Conservation (phyloP, 2,113 vertebrate species). For the Pogona vitticeps region DNA sequence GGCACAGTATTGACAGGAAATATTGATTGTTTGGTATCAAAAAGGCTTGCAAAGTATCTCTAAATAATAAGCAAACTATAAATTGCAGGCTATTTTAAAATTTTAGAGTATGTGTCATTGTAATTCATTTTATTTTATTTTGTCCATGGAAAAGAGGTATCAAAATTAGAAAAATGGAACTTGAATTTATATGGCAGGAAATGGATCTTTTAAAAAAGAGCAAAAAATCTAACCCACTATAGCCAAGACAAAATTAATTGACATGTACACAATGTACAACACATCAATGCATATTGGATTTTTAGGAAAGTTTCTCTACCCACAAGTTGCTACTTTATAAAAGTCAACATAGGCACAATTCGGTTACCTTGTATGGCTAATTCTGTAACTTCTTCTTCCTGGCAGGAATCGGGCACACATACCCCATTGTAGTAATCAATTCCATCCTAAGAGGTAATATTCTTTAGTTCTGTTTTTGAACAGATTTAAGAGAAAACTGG, state of each 20-base stretch:
- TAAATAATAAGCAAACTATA: neutral
- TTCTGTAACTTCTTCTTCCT: constrained; percentile 76
- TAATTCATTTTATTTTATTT: neutral
- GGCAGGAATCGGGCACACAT: constrained; percentile 85
- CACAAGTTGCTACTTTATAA: neutral
- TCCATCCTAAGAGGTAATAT: constrained; percentile 65
- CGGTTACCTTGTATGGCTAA: constrained; percentile 76
- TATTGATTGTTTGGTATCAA: too few species aligned
- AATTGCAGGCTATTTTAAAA: too few species aligned
- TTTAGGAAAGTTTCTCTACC: neutral
- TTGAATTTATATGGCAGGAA: neutral
- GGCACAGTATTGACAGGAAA: too few species aligned
- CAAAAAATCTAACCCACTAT: neutral
- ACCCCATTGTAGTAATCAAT: constrained; percentile 80
- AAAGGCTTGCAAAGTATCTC: neutral
- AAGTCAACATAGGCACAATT: neutral
- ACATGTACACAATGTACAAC: neutral
- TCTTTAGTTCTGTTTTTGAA: neutral
- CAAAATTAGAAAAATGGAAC: neutral
- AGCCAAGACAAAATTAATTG: too few species aligned
- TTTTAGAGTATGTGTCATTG: too few species aligned
- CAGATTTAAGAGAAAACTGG: neutral
- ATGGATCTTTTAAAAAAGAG: neutral
- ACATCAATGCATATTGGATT: neutral
- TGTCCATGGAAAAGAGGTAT: neutral